These are phyloP conservation scores for Holacanthus passer DNA, from an alignment of 2,113 vertebrate genomes.

Conservation along the genomic window DNA sequence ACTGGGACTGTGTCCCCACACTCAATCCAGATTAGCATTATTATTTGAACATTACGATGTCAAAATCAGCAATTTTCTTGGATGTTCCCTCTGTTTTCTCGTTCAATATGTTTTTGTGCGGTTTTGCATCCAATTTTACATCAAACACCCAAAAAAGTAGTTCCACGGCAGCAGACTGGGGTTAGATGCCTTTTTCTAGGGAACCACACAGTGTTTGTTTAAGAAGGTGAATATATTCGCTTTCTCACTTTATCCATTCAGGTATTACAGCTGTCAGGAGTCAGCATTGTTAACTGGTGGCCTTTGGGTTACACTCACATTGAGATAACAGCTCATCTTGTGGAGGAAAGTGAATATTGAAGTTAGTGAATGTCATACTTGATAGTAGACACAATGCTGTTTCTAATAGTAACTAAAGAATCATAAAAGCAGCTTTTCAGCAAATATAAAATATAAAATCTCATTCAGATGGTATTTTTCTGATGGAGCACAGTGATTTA, in stretches of 20 bases:
- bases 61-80: neutral
- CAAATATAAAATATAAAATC: neutral
- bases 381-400: neutral
- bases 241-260: neutral
- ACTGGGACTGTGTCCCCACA: neutral
- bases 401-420: neutral
- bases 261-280: neutral
- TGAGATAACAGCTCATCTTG: neutral
- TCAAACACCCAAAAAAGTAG: neutral
- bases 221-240: neutral
- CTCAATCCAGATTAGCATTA: neutral
- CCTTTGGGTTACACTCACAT: neutral
- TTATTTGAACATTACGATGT: neutral
- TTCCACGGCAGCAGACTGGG: neutral
- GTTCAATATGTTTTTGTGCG: neutral
- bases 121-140: neutral
- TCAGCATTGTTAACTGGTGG: slow-evolving; percentile 5
- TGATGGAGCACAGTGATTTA: neutral
- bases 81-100: neutral
- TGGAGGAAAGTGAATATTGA: neutral
- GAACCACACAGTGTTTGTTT: neutral
- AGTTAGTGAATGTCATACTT: neutral
- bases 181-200: neutral
- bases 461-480: too few relatives aligned
- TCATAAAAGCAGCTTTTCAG: neutral